Percentiles rank a stretch among this genome's conserved stretches.
Conservation (phyloP, 2,888 invertebrate species). For the Cheilosia vernalis region DNA sequence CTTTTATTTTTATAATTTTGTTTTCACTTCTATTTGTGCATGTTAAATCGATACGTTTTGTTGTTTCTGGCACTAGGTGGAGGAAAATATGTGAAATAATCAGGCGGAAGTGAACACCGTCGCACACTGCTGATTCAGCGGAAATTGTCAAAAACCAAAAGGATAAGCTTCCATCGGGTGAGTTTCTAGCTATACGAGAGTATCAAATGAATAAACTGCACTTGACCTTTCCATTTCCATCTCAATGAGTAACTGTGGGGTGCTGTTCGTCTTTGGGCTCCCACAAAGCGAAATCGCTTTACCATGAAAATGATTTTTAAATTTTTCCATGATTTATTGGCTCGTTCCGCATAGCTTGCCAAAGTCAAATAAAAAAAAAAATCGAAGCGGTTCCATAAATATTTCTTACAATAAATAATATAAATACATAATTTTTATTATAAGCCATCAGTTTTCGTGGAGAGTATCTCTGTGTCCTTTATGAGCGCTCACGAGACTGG, state of each 20-base stretch:
- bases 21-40: slow-evolving; percentile 22
- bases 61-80: slow-evolving; percentile 51
- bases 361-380: slow-evolving; percentile 19
- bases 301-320: slow-evolving; percentile 51
- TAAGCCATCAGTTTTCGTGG: slow-evolving; percentile 33
- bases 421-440: slow-evolving; percentile 57
- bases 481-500: not conserved
- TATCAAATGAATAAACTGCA: slow-evolving; percentile 25
- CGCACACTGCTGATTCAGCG: slow-evolving; percentile 43
- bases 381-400: slow-evolving; percentile 13
- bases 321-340: slow-evolving; percentile 52
- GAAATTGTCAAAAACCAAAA: slow-evolving; percentile 43
- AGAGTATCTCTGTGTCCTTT: slow-evolving; percentile 13
- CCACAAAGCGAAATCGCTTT: slow-evolving; percentile 37
- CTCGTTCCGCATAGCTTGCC: slow-evolving; percentile 44
- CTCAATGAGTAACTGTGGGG: not conserved
- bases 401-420: slow-evolving; percentile 25
- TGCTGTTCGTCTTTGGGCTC: not conserved
- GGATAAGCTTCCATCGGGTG: slow-evolving; percentile 58
- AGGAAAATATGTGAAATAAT: slow-evolving; percentile 51
- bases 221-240: slow-evolving; percentile 52
- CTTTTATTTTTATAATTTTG: not conserved
- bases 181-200: slow-evolving; percentile 24
- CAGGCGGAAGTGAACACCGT: slow-evolving; percentile 3
- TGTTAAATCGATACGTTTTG: slow-evolving; percentile 62